Evolutionary conservation across 2,113 vertebrate species (phyloP).

Genomic region (Zosterops japonicus): DNA sequence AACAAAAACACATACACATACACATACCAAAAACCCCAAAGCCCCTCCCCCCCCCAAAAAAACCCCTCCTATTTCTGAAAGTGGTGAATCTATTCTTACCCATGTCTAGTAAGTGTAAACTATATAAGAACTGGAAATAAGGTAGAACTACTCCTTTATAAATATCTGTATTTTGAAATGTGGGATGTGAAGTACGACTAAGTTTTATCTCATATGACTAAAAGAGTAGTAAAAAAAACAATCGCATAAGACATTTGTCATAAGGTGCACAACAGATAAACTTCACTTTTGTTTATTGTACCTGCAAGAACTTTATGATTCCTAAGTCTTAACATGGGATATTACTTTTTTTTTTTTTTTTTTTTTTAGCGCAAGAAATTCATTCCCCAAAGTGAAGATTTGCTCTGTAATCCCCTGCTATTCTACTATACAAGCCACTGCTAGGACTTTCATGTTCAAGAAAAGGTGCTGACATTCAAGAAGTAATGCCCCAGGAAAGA

Average conservation of each 20-base stretch:
- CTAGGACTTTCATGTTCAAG: background rate
- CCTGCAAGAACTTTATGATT: background rate
- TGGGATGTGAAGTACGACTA: background rate
- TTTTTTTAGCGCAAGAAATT: background rate
- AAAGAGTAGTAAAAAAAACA: background rate
- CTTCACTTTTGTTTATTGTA: background rate
- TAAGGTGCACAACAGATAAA: background rate
- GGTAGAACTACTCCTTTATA: background rate
- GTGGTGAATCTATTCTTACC: background rate
- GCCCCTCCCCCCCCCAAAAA: too few relatives aligned
- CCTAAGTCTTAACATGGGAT: accelerated
- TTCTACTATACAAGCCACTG: background rate
- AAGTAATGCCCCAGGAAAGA: background rate
- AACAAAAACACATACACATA: background rate
- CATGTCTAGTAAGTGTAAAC: background rate
- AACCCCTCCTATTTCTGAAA: background rate
- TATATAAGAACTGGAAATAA: background rate
- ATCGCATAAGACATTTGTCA: background rate
- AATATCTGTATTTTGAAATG: background rate
- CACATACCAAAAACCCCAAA: background rate
- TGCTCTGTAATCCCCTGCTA: background rate
- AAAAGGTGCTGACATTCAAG: background rate
- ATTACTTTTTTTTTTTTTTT: background rate
- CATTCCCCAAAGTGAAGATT: background rate
- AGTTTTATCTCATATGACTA: background rate